Percentiles rank a stretch among this genome's conserved stretches.
Evolutionary conservation across 2,113 vertebrate species (phyloP).

Genomic region (Motacilla alba): DNA sequence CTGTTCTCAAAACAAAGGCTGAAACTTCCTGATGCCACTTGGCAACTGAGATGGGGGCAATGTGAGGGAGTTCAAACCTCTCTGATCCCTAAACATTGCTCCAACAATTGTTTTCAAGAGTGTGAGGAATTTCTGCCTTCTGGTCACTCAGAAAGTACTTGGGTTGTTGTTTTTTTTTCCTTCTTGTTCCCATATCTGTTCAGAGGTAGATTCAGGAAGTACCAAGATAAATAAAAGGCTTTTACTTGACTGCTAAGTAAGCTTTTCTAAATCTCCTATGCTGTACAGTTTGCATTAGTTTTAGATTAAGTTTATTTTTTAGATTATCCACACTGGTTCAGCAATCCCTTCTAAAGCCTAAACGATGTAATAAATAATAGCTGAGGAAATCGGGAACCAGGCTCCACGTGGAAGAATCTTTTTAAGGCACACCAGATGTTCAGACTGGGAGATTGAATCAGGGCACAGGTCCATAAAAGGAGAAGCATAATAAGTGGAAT

Average conservation of each 20-base stretch:
- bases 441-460: background rate
- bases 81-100: background rate
- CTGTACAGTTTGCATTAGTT: slow-evolving; percentile 37
- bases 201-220: background rate
- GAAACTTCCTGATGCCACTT: background rate
- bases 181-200: background rate
- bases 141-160: background rate
- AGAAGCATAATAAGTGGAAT: background rate
- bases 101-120: background rate
- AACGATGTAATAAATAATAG: slow-evolving; percentile 44
- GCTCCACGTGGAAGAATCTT: slow-evolving; percentile 16
- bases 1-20: background rate
- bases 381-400: background rate
- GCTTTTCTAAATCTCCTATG: slow-evolving; percentile 45
- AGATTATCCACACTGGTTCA: slow-evolving; percentile 46
- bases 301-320: slow-evolving; percentile 61
- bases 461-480: background rate
- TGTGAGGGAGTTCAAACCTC: background rate
- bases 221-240: slow-evolving; percentile 33
- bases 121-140: background rate
- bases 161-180: fast-evolving
- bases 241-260: slow-evolving; percentile 30
- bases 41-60: background rate
- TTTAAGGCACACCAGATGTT: slow-evolving; percentile 44
- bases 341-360: slow-evolving; percentile 32